Evolutionary conservation across 2,888 invertebrate species (phyloP).

Genomic region (Platerodrilus igneus): DNA sequence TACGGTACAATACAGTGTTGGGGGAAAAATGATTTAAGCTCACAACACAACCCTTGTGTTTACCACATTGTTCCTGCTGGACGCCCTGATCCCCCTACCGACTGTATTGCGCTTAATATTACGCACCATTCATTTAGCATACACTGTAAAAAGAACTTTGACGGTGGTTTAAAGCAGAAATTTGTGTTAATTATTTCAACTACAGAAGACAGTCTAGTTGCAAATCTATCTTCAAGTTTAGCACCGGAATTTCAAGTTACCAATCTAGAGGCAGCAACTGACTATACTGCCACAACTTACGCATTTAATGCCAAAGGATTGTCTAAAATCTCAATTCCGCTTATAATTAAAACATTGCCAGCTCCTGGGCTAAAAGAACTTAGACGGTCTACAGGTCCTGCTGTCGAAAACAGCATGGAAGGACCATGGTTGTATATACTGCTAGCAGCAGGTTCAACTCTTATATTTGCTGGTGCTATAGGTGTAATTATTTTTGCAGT

Average conservation of each 20-base stretch:
- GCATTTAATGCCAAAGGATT: slow-evolving; percentile 64
- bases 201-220: slow-evolving; percentile 39
- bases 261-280: slow-evolving; percentile 51
- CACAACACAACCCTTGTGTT: slow-evolving; percentile 66
- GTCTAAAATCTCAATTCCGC: slow-evolving; percentile 45
- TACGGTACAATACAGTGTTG: slow-evolving; percentile 78
- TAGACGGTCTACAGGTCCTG: slow-evolving; percentile 44
- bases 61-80: slow-evolving; percentile 70
- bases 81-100: slow-evolving; percentile 53
- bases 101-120: slow-evolving; percentile 50
- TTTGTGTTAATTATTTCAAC: slow-evolving; percentile 44
- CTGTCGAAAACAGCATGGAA: slow-evolving; percentile 28
- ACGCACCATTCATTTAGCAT: slow-evolving; percentile 51
- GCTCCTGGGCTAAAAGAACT: slow-evolving; percentile 50
- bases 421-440: slow-evolving; percentile 45
- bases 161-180: slow-evolving; percentile 52
- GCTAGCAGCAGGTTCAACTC: slow-evolving; percentile 44
- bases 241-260: slow-evolving; percentile 52
- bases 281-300: slow-evolving; percentile 51
- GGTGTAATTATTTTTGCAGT: slow-evolving; percentile 44
- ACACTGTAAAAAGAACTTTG: slow-evolving; percentile 52
- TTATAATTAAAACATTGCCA: slow-evolving; percentile 49
- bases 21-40: slow-evolving; percentile 66
- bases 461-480: slow-evolving; percentile 45
- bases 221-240: slow-evolving; percentile 43